phyloP scores from a whole-genome alignment of 2,113 vertebrate genomes.

The Oreotrochilus melanogaster region DNA sequence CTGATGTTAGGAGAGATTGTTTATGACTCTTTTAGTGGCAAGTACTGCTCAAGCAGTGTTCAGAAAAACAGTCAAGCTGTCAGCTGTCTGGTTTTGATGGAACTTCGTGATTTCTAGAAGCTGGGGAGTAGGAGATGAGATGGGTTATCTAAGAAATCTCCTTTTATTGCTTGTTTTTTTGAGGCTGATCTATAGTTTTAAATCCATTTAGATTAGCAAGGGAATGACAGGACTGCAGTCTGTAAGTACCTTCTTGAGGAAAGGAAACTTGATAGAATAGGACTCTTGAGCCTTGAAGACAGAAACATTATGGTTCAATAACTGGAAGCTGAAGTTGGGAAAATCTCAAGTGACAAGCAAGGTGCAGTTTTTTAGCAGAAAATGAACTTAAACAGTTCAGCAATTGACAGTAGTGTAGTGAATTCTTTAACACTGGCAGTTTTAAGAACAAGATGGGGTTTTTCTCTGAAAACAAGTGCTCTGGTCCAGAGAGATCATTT shows the following conservation, averaged over 20 bases:
- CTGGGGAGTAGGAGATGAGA: neutral
- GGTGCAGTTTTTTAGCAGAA: slow-evolving; percentile 13
- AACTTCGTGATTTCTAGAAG: neutral
- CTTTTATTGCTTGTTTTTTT: slow-evolving; percentile 37
- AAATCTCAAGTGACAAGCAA: slow-evolving; percentile 19
- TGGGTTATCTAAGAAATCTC: slow-evolving; percentile 25
- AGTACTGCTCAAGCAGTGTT: neutral
- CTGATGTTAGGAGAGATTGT: slow-evolving; percentile 20
- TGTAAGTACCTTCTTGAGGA: slow-evolving; percentile 9
- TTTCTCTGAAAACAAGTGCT: neutral
- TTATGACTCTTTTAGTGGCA: slow-evolving; percentile 14
- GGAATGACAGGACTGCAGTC: neutral
- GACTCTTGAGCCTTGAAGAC: slow-evolving; percentile 24
- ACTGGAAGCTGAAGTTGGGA: neutral
- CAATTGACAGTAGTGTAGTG: neutral
- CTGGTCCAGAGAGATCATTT: neutral
- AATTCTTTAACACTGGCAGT: neutral
- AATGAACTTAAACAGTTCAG: neutral
- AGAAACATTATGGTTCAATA: slow-evolving; percentile 48
- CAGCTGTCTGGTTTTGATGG: neutral
- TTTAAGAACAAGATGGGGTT: neutral
- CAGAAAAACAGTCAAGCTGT: slow-evolving; percentile 5
- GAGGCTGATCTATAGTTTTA: slow-evolving; percentile 24
- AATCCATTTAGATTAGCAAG: slow-evolving; percentile 57
- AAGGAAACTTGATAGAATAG: slow-evolving; percentile 10